Conservation (phyloP, 2,113 vertebrate species). For the Edolisoma coerulescens region DNA sequence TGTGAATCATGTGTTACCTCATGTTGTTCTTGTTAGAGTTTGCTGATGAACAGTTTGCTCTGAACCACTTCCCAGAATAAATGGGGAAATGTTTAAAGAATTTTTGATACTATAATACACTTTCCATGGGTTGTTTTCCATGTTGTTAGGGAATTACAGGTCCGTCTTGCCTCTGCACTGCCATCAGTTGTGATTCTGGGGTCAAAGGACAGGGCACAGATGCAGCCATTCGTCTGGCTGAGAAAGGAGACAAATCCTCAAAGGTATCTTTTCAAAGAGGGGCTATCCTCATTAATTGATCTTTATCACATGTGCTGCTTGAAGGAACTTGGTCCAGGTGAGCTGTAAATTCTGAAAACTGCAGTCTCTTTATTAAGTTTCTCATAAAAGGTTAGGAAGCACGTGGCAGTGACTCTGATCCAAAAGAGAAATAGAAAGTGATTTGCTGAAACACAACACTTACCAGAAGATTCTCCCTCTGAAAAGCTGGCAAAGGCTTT, state of each 20-base stretch:
- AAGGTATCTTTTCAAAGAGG: not conserved
- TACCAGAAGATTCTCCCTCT: not conserved
- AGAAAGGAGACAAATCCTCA: not conserved
- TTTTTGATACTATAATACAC: not conserved
- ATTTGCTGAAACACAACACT: not conserved
- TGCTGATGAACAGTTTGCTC: not conserved
- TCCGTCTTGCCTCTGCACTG: not conserved
- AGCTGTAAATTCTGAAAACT: not conserved
- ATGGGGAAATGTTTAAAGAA: not conserved
- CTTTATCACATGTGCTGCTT: not conserved
- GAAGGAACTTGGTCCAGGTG: not conserved
- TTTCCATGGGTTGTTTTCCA: not conserved
- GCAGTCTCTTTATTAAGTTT: not conserved
- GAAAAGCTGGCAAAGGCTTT: not conserved
- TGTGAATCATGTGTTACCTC: not conserved
- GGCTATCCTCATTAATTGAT: not conserved
- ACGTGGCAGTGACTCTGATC: not conserved
- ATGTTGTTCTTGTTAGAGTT: not conserved
- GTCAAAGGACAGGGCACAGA: not conserved
- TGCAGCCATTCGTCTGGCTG: not conserved
- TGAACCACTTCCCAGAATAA: not conserved
- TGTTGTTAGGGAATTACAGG: not conserved
- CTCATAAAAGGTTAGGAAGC: not conserved
- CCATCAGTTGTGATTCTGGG: not conserved
- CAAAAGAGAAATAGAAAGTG: not conserved